phyloP scores from a whole-genome alignment of 2,888 invertebrate genomes.

The Laothoe populi region DNA sequence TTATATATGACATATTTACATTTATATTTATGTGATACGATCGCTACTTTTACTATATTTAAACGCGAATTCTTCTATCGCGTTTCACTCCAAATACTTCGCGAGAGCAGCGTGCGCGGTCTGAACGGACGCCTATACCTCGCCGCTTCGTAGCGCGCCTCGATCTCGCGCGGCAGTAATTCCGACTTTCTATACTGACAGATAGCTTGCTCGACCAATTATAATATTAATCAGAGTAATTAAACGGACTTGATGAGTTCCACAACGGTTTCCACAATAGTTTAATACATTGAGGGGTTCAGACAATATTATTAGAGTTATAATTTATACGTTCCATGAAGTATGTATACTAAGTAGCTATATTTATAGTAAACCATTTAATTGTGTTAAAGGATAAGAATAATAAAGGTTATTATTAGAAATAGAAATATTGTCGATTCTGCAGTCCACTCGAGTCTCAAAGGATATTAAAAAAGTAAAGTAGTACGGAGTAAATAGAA shows the following conservation, averaged over 20 bases:
- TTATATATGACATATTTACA: too few species aligned
- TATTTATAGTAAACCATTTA: too few species aligned
- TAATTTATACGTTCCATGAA: too few species aligned
- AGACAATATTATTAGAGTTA: too few species aligned
- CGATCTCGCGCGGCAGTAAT: slow-evolving; percentile 65
- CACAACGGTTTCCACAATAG: slow-evolving; percentile 69
- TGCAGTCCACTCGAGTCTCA: too few species aligned
- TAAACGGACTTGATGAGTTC: slow-evolving; percentile 73
- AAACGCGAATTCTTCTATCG: slow-evolving; percentile 42
- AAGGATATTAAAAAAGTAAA: too few species aligned
- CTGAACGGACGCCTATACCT: slow-evolving; percentile 52
- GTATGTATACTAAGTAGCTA: too few species aligned
- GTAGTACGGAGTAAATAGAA: too few species aligned
- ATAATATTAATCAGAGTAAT: slow-evolving; percentile 83
- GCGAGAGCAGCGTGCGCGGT: slow-evolving; percentile 52
- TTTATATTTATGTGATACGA: not conserved
- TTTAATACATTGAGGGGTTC: slow-evolving; percentile 24
- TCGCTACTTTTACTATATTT: slow-evolving; percentile 8
- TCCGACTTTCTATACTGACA: slow-evolving; percentile 83
- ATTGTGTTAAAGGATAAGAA: too few species aligned
- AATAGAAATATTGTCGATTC: too few species aligned
- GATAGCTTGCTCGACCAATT: slow-evolving; percentile 80
- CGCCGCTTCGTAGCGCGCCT: slow-evolving; percentile 49
- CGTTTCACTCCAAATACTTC: slow-evolving; percentile 78
- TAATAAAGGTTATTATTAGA: too few species aligned